These are phyloP conservation scores for Scophthalmus maximus DNA, from an alignment of 2,113 vertebrate species.

Conservation along the genomic window DNA sequence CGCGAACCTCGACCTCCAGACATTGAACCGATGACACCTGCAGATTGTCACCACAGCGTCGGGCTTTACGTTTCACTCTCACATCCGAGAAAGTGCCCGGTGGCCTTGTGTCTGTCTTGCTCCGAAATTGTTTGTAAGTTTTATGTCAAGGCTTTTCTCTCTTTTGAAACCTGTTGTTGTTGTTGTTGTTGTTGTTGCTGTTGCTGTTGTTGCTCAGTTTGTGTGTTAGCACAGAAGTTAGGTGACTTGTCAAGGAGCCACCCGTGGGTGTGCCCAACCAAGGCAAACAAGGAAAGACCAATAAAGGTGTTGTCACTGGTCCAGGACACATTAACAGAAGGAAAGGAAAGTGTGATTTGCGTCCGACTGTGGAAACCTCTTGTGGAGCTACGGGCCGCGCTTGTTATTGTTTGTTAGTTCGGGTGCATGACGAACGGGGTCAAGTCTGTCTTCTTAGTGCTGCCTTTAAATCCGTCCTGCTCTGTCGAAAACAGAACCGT, in stretches of 20 bases:
- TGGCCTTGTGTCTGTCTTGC: no score
- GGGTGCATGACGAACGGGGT: background rate
- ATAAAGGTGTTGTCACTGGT: conserved; percentile 52
- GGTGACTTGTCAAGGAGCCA: background rate
- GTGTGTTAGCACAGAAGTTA: background rate
- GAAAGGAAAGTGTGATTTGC: no score
- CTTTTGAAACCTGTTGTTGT: no score
- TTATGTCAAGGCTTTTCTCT: no score
- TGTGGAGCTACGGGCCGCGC: no score
- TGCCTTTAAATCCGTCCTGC: background rate
- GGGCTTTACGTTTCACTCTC: background rate
- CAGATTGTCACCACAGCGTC: background rate
- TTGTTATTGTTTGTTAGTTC: conserved; percentile 20
- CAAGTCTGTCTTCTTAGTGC: background rate
- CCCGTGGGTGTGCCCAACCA: conserved; percentile 35
- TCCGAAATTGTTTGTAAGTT: background rate
- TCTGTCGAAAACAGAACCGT: no score
- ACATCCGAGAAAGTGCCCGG: background rate
- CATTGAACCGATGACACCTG: background rate
- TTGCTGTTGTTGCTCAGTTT: background rate
- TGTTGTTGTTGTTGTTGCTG: no score
- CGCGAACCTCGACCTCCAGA: background rate
- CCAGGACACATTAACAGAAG: conserved; percentile 19
- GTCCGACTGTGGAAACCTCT: no score
- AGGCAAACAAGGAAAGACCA: conserved; percentile 47